Percentiles rank a stretch among this genome's conserved stretches.
Evolutionary conservation across 2,113 vertebrate species (phyloP).

Genomic region (Neoarius graeffei): DNA sequence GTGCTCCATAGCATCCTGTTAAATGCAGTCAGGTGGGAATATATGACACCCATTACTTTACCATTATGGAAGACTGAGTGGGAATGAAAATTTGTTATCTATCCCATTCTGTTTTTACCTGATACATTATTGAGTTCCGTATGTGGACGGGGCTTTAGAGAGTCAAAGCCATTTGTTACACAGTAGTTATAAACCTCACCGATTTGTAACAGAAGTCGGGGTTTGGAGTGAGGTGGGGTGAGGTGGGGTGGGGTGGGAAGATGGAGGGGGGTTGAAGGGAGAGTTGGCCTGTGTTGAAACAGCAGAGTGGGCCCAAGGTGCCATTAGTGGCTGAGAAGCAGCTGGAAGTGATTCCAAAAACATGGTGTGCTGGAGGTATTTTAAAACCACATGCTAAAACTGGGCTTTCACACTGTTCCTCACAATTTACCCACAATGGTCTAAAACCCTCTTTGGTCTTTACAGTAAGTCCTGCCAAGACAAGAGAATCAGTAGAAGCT

Average conservation of each 20-base stretch:
- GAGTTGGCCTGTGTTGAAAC: conserved; percentile 72
- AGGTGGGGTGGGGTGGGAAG: conserved; percentile 44
- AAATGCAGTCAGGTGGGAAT: too few relatives aligned
- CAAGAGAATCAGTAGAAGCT: conserved; percentile 34
- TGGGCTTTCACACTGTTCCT: conserved; percentile 88
- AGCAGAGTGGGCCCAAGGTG: conserved; percentile 72
- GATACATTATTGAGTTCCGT: too few relatives aligned
- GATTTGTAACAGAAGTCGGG: conserved; percentile 49
- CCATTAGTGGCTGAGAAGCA: conserved; percentile 79
- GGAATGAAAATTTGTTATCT: too few relatives aligned
- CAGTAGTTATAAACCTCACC: conserved; percentile 71
- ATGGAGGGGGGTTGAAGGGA: conserved; percentile 53
- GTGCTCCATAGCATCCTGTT: too few relatives aligned
- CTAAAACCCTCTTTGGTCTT: conserved; percentile 50
- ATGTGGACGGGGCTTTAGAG: not conserved
- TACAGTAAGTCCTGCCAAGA: conserved; percentile 40
- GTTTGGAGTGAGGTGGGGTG: not conserved
- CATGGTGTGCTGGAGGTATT: conserved; percentile 78
- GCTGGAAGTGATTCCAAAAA: conserved; percentile 92
- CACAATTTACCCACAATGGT: conserved; percentile 83
- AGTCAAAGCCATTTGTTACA: conserved; percentile 69
- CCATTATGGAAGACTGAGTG: too few relatives aligned
- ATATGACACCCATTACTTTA: too few relatives aligned
- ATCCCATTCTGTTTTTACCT: too few relatives aligned
- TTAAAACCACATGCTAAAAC: conserved; percentile 85